Evolutionary conservation across 2,888 invertebrate genomes (phyloP), one percentile per base, ranked within the genome.

Genomic region (Drosophila limbata): DNA sequence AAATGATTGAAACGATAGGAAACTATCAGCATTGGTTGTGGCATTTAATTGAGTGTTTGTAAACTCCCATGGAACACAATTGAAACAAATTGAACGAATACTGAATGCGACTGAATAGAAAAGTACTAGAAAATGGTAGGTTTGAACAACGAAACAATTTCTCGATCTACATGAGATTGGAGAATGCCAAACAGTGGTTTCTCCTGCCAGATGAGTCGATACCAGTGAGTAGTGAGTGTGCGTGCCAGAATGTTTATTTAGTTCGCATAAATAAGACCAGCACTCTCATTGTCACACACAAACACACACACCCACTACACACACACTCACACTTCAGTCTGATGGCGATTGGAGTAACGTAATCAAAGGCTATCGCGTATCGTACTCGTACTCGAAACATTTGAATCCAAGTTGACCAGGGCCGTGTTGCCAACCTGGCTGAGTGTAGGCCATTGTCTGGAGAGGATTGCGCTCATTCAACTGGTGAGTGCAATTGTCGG

Each of bases 301-400:
- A 17, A 19, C 59, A 56, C 28, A 31, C 33, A 63, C n/a, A n/a
- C n/a, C n/a, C n/a, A n/a, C n/a, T n/a, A n/a, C n/a, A 63, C 52
- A 68, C 53, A 39, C 64, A 65, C n/a, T 28, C 63, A 53, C n/a
- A 55, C 28, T 25, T 21, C n/a, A 60, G 4, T 17, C 13, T 47
- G 15, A 51, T 47, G 44, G 33, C 19, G 17, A 42, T n/a, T 70
- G 55, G 55, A 48, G 51, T 39, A 59, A 67, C 67, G 67, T 68
- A 86, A 80, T 84, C 87, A 86, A 86, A 68, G 75, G 70, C 69
- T 81, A 88, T 88, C 72, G 75, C 87, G 69, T 81, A 40, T 67
- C 50, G 63, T 51, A 66, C 65, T 74, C 28, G 8, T 28, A 8
- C 28, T 28, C 53, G 42, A 52, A 53, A 56, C 69, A 69, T 50